Base-by-base conservation (phyloP, 2,797 vertebrate species). In the Crypturellus tataupa region DNA sequence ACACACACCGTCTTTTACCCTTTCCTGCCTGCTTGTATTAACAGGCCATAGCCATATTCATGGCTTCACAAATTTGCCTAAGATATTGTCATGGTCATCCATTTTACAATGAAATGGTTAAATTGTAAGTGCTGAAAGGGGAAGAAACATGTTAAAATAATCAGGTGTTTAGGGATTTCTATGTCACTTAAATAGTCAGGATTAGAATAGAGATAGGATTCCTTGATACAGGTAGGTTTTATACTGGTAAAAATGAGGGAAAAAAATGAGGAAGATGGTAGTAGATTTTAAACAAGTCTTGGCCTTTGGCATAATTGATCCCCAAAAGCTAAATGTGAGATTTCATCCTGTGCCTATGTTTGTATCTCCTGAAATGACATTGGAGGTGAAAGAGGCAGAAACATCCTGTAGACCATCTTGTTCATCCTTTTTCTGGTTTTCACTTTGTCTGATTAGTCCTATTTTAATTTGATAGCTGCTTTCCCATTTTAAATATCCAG, bases 11-110 rank as follows among this genome's bases (percentile, higher is more conserved):
- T 14, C 13, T 77, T 90, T 78, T 84, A 80, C 78, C 59, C 31
- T 90, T 73, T 63, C 67, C 75, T 85, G 59, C 82, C 91, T 63
- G n/a, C 71, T 94, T 78, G 81, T 76, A 37, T 77, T 46, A 85
- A 39, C 73, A 69, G 63, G 6, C 44, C 53, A 35, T 79, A 83
- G 89, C 68, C 94, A 85, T 95, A 90, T 77, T 80, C 82, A 53
- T 91, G 58, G 42, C 40, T 91, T 89, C 60, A 5, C 33, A 1
- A 53, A 44, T 27, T 93, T 77, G 91, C 71, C 33, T 29, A 24
- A 44, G 82, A 59, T 70, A 76, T 91, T 83, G 67, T 76, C 49
- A 59, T 31, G 42, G 73, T 60, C 70, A 70, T 46, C 58, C 24
- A 51, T 44, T 10, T 37, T 69, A 40, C 76, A 76, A 72, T 12